phyloP scores from a whole-genome alignment of 1,140 invertebrate species.

The Bombus haemorrhoidalis region DNA sequence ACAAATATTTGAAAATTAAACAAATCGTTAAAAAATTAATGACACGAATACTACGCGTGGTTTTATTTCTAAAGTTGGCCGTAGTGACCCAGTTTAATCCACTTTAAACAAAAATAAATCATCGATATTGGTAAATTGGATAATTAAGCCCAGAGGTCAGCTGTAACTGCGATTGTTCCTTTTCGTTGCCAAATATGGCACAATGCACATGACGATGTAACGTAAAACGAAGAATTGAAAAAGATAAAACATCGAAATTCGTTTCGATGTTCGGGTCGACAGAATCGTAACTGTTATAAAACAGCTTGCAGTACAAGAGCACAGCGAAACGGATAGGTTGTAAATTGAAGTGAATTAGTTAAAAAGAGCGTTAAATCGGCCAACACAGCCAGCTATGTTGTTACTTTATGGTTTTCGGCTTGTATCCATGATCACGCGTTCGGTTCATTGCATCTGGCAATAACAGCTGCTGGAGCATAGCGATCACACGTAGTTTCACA shows the following conservation, averaged over 20 bases:
- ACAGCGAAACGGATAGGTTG: no score
- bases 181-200: background rate
- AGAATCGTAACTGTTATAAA: background rate
- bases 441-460: slow-evolving; percentile 20
- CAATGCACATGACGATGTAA: background rate
- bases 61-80: background rate
- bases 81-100: background rate
- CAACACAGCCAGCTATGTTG: background rate
- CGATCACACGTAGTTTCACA: slow-evolving; percentile 35
- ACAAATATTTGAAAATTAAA: background rate
- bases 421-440: slow-evolving; percentile 7
- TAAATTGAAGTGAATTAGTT: background rate
- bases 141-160: background rate
- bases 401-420: slow-evolving; percentile 30
- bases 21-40: background rate
- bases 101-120: background rate
- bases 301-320: background rate
- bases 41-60: background rate
- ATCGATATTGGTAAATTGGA: background rate
- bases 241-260: background rate
- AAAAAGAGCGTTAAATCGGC: slow-evolving; percentile 21
- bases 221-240: background rate
- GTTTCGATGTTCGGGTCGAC: background rate
- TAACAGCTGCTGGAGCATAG: slow-evolving; percentile 18
- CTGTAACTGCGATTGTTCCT: background rate